Base-by-base conservation (phyloP, 1,140 invertebrate genomes). In the Arion vulgaris region DNA sequence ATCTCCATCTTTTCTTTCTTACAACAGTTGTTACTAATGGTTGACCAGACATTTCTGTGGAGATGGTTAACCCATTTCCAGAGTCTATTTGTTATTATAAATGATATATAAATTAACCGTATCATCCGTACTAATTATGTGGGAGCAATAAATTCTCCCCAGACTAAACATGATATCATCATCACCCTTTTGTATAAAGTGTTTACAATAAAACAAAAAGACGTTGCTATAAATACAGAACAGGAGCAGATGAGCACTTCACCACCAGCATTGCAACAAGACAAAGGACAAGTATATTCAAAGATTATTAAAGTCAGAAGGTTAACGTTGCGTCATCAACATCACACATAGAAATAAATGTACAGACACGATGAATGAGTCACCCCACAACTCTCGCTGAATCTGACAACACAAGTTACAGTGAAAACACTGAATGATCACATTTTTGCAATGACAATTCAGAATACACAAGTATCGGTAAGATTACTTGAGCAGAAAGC, bases 111-210 rank as follows among this genome's bases (percentile, higher is more conserved):
- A n/a, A 49, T 49, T 49, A 49, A 49, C n/a, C 9, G 45, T 11
- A 19, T 49, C 45, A 62, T 36, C 9, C 13, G n/a, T 1, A 39
- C 28, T 73, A 41, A 73, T 39, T n/a, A 19, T 39, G 38, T 39
- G 71, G 38, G 71, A 73, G 71, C 71, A 73, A 73, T 73, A 73
- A 73, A 73, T 28, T 39, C 71, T 73, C 71, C 38, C 11, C 38
- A 73, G 2, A 13, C 4, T 32, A 28, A 66, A 32, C 28, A 66
- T 32, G 32, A 28, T 23, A 32, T 17, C 62, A 32, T 66, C 62
- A 66, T 66, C 62, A 66, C 62, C 28, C 62, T 66, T 66, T 66
- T 66, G 9, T 66, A 28, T 66, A 66, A 66, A 66, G 62, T 32
- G n/a, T 34, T 66, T 1, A 66, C 28, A 66, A 66, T 1, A 34